Evolutionary conservation across 2,888 invertebrate genomes (phyloP).

Genomic region (Tipula lateralis): DNA sequence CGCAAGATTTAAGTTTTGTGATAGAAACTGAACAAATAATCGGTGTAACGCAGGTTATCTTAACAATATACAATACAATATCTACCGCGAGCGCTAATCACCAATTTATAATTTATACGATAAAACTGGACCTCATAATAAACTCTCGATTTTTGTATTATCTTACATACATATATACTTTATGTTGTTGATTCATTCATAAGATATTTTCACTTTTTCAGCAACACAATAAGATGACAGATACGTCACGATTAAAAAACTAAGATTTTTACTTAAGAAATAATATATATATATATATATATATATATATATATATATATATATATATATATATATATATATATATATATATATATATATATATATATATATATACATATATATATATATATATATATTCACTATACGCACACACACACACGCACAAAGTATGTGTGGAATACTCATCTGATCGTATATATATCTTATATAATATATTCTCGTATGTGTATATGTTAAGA

Average conservation of each 20-base stretch:
- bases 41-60: neutral
- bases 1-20: neutral
- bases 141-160: too few relatives aligned
- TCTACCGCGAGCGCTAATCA: neutral
- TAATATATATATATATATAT: too few relatives aligned
- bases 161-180: too few relatives aligned
- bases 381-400: too few relatives aligned
- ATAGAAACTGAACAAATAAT: neutral
- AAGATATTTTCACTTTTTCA: neutral
- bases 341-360: too few relatives aligned
- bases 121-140: neutral
- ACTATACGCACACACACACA: neutral
- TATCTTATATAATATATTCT: too few relatives aligned
- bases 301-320: too few relatives aligned
- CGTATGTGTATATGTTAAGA: neutral
- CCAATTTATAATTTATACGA: neutral
- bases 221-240: neutral
- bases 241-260: neutral
- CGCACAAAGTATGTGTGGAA: neutral
- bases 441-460: neutral
- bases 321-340: too few relatives aligned
- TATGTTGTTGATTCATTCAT: neutral
- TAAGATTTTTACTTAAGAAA: too few relatives aligned
- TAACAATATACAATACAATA: neutral
- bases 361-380: too few relatives aligned